Evolutionary conservation across 2,888 invertebrate species (phyloP).

Genomic region (Bombyx huttoni): DNA sequence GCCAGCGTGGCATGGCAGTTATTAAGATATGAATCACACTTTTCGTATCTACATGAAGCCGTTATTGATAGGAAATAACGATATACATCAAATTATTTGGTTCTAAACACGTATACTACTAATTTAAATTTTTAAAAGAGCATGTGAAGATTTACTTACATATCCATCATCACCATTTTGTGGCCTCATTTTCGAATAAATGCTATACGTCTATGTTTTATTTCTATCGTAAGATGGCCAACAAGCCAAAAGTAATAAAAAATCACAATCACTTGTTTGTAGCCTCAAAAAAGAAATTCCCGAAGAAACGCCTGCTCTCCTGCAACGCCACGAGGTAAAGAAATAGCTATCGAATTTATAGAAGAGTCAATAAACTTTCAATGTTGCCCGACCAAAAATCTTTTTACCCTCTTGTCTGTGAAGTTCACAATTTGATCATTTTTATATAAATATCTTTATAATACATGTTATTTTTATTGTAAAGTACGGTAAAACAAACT

Average conservation of each 20-base stretch:
- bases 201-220: not conserved
- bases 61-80: too few species aligned
- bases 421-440: too few species aligned
- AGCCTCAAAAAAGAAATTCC: not conserved
- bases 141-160: constrained; percentile 40
- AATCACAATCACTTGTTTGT: too few species aligned
- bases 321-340: constrained; percentile 58
- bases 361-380: constrained; percentile 2
- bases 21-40: constrained; percentile 3
- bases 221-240: too few species aligned
- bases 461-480: too few species aligned
- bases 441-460: too few species aligned
- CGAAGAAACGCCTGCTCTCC: constrained; percentile 19
- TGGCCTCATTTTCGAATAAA: constrained; percentile 43
- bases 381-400: not conserved
- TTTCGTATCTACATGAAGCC: not conserved
- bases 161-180: constrained; percentile 64
- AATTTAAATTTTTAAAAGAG: too few species aligned
- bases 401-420: constrained; percentile 2
- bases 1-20: constrained; percentile 23
- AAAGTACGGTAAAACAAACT: too few species aligned
- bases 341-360: constrained; percentile 11
- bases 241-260: too few species aligned
- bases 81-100: too few species aligned
- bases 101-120: too few species aligned